Base-by-base conservation (phyloP, 1,140 invertebrate genomes). In the Zaprionus camerounensis region DNA sequence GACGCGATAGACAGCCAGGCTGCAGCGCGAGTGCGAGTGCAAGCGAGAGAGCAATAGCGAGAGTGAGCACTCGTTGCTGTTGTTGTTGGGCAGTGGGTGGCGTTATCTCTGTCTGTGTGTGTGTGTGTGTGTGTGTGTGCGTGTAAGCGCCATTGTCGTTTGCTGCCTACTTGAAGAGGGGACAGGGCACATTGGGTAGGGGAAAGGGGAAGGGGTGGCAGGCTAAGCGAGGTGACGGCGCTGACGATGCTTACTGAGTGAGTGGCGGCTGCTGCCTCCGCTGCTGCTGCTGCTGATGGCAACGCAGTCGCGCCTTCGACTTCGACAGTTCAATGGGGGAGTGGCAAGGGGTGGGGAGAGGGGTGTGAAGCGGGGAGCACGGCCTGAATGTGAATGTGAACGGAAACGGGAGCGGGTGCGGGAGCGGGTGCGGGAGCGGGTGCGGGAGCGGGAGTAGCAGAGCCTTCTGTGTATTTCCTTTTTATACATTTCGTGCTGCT, bases 91-190 rank as follows among this genome's bases (percentile, higher is more conserved):
- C 46, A 49, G 62, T 76, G 79, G 78, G 68, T 81, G 78, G 80
- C 80, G 46, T 26, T 70, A 62, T 70, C 49, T 59, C 26, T 74
- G 28, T 62, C 24, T 59, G 9, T 36, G 36, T 65, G 56, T 36
- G 28, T 61, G 55, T 31, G 20, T 53, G 55, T 31, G 20, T 53
- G 17, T 49, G 72, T 61, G 34, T 44, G 41, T 72, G 44, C 24
- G 71, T 68, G 66, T 74, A 53, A 75, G 53, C 72, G 67, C 72
- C 72, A 75, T 65, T 71, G 65, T 70, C 57, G 61, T 55, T 78
- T 64, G 67, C 53, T 41, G 55, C 41, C 20, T 66, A 55, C 70
- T 44, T 55, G 34, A 5, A 22, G 22, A 15, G 20, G n/a, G 9
- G 28, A 26, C 5, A 31, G 20, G 12, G 20, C 24, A 26, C 24